A percentile compares a stretch with the other conserved stretches of the same genome.
phyloP scores from a whole-genome alignment of 53 echinoderm and acorn worm genomes.

The Astropecten irregularis region DNA sequence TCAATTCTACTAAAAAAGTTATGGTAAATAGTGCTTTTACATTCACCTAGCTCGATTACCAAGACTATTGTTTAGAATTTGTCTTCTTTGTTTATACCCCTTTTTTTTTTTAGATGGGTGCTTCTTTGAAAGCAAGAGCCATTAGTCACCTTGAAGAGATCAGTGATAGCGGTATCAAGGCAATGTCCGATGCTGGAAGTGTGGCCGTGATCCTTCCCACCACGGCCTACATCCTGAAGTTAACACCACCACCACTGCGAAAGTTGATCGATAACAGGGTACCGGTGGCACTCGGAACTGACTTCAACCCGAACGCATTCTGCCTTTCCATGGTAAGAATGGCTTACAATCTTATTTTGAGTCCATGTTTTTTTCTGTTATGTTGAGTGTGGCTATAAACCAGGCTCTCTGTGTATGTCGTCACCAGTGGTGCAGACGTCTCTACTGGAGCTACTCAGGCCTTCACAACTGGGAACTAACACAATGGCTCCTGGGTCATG shows the following conservation, averaged over 20 bases:
- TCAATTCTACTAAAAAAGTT: no score
- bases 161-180: conserved; percentile 77
- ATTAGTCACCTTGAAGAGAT: conserved; percentile 94
- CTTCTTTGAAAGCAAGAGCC: conserved; percentile 76
- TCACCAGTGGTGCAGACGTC: no score
- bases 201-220: conserved; percentile 95
- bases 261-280: conserved; percentile 85
- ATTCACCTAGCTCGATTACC: no score
- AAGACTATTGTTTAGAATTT: no score
- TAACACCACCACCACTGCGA: conserved; percentile 84
- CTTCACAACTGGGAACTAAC: no score
- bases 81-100: no score
- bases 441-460: no score
- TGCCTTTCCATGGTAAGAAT: conserved; percentile 92
- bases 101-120: conserved; percentile 94
- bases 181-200: conserved; percentile 82
- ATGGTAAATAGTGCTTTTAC: no score
- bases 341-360: background rate
- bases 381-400: background rate
- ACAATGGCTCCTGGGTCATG: no score
- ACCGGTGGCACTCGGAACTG: conserved; percentile 86
- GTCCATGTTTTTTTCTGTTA: background rate
- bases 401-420: background rate
- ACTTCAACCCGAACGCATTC: conserved; percentile 96
- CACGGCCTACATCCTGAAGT: conserved; percentile 92